Evolutionary conservation across 2,888 invertebrate species (phyloP).

Genomic region (Tenodera sinensis): DNA sequence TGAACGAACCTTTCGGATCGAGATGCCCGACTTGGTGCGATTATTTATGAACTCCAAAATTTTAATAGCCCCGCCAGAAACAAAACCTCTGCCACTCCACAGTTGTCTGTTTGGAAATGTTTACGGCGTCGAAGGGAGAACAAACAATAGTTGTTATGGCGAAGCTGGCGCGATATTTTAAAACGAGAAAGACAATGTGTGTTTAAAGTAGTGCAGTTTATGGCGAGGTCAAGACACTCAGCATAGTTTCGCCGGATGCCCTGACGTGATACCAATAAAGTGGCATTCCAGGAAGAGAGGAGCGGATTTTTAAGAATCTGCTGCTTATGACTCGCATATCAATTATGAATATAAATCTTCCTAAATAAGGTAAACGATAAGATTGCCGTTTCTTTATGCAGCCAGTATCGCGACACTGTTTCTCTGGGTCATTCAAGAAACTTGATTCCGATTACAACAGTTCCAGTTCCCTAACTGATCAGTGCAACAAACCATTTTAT

Average conservation of each 20-base stretch:
- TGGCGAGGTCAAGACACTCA: neutral
- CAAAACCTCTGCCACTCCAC: neutral
- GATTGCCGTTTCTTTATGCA: neutral
- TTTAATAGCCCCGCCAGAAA: neutral
- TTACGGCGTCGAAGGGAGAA: neutral
- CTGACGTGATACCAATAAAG: neutral
- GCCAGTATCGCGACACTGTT: neutral
- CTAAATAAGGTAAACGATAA: neutral
- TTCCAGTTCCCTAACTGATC: no score
- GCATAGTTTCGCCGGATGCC: neutral
- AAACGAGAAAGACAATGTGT: neutral
- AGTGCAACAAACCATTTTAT: no score
- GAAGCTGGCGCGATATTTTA: neutral
- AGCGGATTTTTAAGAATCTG: neutral
- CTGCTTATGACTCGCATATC: neutral
- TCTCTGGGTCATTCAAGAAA: neutral
- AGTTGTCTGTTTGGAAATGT: neutral
- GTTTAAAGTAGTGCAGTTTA: neutral
- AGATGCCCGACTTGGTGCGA: neutral
- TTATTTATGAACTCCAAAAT: neutral
- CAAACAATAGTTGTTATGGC: neutral
- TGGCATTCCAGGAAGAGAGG: neutral
- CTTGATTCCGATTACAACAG: no score
- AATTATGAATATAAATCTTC: neutral
- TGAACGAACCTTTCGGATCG: neutral